Conservation (phyloP, 2,888 invertebrate species). For the Lasioglossum leucozonium region DNA sequence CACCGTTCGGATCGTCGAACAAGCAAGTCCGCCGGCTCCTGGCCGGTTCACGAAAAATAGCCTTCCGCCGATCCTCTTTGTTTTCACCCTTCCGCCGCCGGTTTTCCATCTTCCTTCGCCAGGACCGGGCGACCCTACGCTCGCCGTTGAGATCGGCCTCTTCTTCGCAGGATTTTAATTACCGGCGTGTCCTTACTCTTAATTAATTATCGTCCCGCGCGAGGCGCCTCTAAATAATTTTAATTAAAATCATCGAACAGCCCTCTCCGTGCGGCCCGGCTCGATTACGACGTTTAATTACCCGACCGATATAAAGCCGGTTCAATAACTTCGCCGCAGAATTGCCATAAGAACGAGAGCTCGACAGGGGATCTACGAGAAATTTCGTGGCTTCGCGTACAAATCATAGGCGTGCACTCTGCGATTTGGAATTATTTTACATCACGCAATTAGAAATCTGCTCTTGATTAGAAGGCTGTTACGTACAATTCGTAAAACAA, state of each 20-base stretch:
- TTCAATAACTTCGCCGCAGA: background rate
- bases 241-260: constrained; percentile 82
- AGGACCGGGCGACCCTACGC: constrained; percentile 30
- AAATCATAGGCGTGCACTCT: no score
- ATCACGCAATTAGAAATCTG: background rate
- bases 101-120: constrained; percentile 23
- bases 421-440: no score
- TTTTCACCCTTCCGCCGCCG: background rate
- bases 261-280: constrained; percentile 59
- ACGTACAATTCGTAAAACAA: no score
- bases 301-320: background rate
- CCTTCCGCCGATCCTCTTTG: constrained; percentile 36
- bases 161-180: constrained; percentile 79
- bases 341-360: background rate
- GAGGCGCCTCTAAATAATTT: constrained; percentile 58
- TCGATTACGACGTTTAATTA: constrained; percentile 77
- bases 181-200: constrained; percentile 79
- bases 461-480: no score
- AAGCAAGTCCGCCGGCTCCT: constrained; percentile 48
- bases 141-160: constrained; percentile 63
- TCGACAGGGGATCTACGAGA: background rate
- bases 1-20: constrained; percentile 15
- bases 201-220: constrained; percentile 2
- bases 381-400: background rate
- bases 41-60: constrained; percentile 52